Evolutionary conservation across 2,797 vertebrate species (phyloP).

Genomic region (Florisuga fusca): DNA sequence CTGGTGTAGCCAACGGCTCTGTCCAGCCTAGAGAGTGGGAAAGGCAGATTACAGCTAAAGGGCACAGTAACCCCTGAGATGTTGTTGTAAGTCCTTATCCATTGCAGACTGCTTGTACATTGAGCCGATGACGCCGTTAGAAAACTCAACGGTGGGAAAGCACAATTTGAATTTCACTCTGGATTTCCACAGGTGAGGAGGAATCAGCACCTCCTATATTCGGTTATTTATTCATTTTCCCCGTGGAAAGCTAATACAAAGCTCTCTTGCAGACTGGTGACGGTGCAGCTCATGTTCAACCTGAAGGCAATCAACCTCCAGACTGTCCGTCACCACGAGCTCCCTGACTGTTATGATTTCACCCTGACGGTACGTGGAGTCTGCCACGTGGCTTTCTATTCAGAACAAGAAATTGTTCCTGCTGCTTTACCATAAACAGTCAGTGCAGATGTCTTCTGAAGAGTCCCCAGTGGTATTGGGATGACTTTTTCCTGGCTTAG

Average conservation of each 20-base stretch:
- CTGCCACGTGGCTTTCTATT: neutral
- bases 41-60: conserved; percentile 29
- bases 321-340: conserved; percentile 90
- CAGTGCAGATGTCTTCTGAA: neutral
- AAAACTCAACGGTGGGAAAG: conserved; percentile 61
- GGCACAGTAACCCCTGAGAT: neutral
- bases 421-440: neutral
- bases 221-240: neutral
- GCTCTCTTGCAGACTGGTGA: conserved; percentile 85
- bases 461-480: neutral
- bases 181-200: conserved; percentile 90
- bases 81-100: conserved; percentile 34
- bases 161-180: conserved; percentile 85
- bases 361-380: conserved; percentile 82
- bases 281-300: conserved; percentile 86
- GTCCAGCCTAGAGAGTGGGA: neutral
- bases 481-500: neutral
- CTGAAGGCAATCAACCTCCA: conserved; percentile 96
- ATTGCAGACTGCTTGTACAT: conserved; percentile 89
- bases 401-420: neutral
- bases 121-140: conserved; percentile 72
- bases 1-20: neutral
- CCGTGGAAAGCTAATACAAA: neutral
- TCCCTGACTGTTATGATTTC: conserved; percentile 95
- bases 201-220: neutral